Base-by-base conservation (phyloP, 2,888 invertebrate species). In the Clepsis dumicolana region DNA sequence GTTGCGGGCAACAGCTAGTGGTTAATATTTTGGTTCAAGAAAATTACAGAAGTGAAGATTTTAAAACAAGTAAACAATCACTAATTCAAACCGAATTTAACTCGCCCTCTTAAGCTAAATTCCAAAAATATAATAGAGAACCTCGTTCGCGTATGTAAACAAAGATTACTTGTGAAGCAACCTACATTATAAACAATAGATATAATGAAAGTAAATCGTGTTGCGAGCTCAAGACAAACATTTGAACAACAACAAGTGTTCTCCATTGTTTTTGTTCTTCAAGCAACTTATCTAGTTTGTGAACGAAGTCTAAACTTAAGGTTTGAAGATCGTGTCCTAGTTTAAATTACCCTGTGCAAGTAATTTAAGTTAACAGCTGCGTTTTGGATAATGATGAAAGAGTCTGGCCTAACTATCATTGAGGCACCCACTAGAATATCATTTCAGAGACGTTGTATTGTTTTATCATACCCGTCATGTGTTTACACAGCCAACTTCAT, bases 181-280 rank as follows among this genome's bases (percentile, higher is more conserved):
- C 68, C 64, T 53, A 64, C 57, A 64, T 68, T 57, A 64, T n/a
- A 64, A 57, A 64, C 68, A 68, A 68, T 64, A 59, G 67, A 67
- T 44, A 68, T 57, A 59, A 68, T 52, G 52, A 68, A 63, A 68
- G 63, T 68, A 64, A 68, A 53, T 57, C 38, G 38, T 59, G 62
- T 38, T 29, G 64, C 63, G 52, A 16, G 57, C 57, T 21, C 7
- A 16, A 38, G 24, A 59, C 63, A 68, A 68, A 64, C 48, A 59
- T 68, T 68, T 64, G 59, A 44, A 52, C 35, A 56, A 16, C 48
- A 56, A 62, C 64, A 64, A 68, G 68, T 68, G 68, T 56, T 57
- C 38, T 48, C 7, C 41, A 25, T 38, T 41, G 61, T 56, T 59
- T 44, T 38, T 48, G 32, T 32, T 60, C 61, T 48, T 62, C 50